Percentiles rank a stretch among this genome's conserved stretches.
These are phyloP conservation scores for Lacanobia wlatinum DNA, from an alignment of 2,888 invertebrate species.

Conservation along the genomic window DNA sequence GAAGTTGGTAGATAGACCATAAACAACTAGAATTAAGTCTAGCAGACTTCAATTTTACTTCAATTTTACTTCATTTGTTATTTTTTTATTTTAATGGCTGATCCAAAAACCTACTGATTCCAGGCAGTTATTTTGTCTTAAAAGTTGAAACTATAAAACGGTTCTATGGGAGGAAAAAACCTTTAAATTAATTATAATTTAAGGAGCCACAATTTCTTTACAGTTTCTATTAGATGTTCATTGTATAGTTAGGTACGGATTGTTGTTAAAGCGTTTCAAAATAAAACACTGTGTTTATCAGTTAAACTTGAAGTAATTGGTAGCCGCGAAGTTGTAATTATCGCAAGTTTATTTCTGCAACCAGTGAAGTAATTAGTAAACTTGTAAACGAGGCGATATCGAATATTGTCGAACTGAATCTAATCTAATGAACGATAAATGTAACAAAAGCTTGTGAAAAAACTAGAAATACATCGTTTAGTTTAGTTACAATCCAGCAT, in stretches of 20 bases:
- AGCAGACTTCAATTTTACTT: too few species aligned
- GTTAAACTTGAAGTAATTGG: conserved; percentile 20
- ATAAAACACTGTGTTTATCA: conserved; percentile 20
- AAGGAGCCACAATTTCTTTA: not conserved
- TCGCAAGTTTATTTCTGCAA: not conserved
- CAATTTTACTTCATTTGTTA: not conserved
- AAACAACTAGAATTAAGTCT: conserved; percentile 7
- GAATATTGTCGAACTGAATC: conserved; percentile 25
- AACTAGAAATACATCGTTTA: conserved; percentile 15
- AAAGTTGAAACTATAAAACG: too few species aligned
- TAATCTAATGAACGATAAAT: conserved; percentile 35
- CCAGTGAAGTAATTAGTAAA: conserved; percentile 2
- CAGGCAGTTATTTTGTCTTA: not conserved
- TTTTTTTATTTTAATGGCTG: not conserved
- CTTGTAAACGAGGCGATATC: conserved; percentile 24
- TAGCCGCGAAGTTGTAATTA: conserved; percentile 14
- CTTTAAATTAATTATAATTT: not conserved
- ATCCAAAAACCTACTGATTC: not conserved
- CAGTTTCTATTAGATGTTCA: not conserved
- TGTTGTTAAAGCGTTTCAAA: not conserved
- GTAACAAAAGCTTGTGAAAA: conserved; percentile 8
- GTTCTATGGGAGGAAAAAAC: not conserved
- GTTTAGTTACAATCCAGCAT: conserved; percentile 17
- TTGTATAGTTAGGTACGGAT: not conserved
- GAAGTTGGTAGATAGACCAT: conserved; percentile 20